Evolutionary conservation across 1,140 invertebrate species (phyloP), one percentile per base, ranked within the genome.

Genomic region (Papilio xuthus): DNA sequence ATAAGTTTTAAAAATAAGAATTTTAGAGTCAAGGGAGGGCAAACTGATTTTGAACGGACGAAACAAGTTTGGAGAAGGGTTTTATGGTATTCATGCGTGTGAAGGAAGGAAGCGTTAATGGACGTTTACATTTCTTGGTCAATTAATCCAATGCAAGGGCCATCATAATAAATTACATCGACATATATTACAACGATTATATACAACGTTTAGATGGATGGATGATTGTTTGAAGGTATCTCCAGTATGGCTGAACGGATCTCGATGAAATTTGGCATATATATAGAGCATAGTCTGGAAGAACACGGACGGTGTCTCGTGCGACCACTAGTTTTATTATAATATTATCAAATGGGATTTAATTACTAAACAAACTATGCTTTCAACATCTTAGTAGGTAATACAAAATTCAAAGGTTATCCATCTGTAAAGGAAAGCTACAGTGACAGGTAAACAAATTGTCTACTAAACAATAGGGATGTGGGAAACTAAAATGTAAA

Each of bases 401-500:
- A 53, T 73, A 70, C 50, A 13, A 81, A 81, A 72, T 77, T 72
- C 13, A 47, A 70, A 60, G 77, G 53, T 53, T 41, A 63, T 42
- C 32, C 18, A 56, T 76, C 56, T 78, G 37, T 70, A 81, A 76
- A 77, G 50, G 80, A 81, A 81, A 81, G 80, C 76, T 50, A 37
- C 28, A 47, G 67, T 44, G 73, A 73, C 80, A 72, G 63, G 56
- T 56, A 72, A 42, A 77, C 80, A 78, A 75, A 78, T 78, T 47
- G 74, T 83, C 60, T 56, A 41, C 79, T 74, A 63, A 77, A 83
- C 80, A 80, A 81, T 81, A 60, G 41, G 15, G 67, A 60, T 75
- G 74, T 75, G 79, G 63, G 79, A 85, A 85, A 80, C 80, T 67
- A 12, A 60, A 76, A 80, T 73, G 72, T 70, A 13, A 77, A 28